A percentile compares a stretch with the other conserved stretches of the same genome.
Conservation (phyloP, 2,797 vertebrate genomes). For the Hafferia zeledoni region DNA sequence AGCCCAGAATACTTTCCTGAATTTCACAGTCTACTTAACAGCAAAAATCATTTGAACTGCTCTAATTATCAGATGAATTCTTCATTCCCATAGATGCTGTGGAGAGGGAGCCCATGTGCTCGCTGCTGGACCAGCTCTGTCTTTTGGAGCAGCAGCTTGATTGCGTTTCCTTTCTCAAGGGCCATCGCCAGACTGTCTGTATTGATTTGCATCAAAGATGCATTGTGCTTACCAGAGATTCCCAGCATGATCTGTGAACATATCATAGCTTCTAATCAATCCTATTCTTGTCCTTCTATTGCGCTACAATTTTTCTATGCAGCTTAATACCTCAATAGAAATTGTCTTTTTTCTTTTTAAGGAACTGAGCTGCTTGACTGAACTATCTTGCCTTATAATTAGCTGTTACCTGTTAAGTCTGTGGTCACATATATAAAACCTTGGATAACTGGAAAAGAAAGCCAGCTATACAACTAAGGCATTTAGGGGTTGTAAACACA, state of each 20-base stretch:
- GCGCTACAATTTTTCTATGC: neutral
- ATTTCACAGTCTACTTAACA: constrained; percentile 54
- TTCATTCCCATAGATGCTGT: neutral
- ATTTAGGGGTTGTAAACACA: neutral
- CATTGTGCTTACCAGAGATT: constrained; percentile 59
- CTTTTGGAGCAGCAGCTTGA: constrained; percentile 46
- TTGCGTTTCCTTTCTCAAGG: constrained; percentile 56
- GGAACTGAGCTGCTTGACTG: constrained; percentile 3
- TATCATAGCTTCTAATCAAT: constrained; percentile 67
- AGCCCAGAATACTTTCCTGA: constrained; percentile 6
- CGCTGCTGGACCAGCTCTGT: neutral
- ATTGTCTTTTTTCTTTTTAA: neutral
- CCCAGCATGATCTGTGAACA: constrained; percentile 47
- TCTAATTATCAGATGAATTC: constrained; percentile 42
- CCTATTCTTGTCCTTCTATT: constrained; percentile 54
- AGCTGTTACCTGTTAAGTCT: neutral
- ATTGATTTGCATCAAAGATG: constrained; percentile 66
- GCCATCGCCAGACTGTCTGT: constrained; percentile 23
- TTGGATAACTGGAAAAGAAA: neutral
- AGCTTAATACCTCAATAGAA: constrained; percentile 11
- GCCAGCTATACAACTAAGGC: neutral
- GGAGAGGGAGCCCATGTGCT: neutral
- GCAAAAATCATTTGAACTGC: constrained; percentile 28
- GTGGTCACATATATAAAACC: neutral
- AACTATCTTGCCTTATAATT: constrained; percentile 12